Conservation (phyloP, 1,140 invertebrate species). For the Hestina assimilis region DNA sequence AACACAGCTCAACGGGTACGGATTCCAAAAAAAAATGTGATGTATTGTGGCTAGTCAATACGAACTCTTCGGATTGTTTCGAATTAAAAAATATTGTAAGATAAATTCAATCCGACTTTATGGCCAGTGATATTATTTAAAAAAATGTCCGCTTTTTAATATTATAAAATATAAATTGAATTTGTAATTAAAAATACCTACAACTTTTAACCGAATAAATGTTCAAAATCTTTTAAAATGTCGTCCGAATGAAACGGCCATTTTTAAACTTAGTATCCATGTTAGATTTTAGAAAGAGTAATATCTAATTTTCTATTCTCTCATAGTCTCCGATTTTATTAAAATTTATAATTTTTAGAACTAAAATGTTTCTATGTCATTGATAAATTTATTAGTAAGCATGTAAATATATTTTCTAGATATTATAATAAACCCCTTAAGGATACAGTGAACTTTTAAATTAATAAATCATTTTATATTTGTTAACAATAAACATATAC, state of each 20-base stretch:
- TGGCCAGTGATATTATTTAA: slow-evolving; percentile 7
- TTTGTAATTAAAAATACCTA: no score
- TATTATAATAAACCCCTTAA: no score
- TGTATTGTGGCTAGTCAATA: slow-evolving; percentile 6
- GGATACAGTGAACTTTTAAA: no score
- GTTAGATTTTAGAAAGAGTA: not conserved
- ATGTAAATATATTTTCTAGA: not conserved
- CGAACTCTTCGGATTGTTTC: not conserved
- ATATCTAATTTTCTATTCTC: not conserved
- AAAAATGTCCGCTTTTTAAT: no score
- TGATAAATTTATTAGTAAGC: not conserved
- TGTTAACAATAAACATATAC: no score
- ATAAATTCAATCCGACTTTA: not conserved
- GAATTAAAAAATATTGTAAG: not conserved
- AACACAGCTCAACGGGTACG: not conserved
- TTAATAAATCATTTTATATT: no score
- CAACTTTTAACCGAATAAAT: no score
- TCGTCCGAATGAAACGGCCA: slow-evolving; percentile 1
- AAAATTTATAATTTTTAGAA: not conserved
- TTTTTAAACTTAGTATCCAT: not conserved
- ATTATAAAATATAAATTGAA: no score
- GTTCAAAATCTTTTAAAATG: not conserved
- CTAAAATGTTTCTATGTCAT: not conserved
- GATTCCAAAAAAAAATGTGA: not conserved
- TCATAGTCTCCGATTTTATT: not conserved